Evolutionary conservation across 1,140 invertebrate species (phyloP), one percentile per base, ranked within the genome.

Genomic region (Aphaenogaster rudis): DNA sequence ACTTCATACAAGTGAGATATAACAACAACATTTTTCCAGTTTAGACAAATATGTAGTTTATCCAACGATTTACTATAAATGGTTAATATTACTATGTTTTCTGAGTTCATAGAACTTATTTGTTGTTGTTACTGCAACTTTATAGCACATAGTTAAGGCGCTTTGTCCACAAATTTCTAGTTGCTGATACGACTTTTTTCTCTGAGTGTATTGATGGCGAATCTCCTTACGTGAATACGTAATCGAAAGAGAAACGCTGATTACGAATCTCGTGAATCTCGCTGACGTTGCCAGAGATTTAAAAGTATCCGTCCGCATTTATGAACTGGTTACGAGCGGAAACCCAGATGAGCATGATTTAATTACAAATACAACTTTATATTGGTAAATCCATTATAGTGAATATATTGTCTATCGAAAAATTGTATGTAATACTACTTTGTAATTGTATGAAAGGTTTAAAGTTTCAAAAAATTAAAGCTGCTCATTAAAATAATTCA

Each of bases 171-270:
- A 28, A 28, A 28, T 28, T 28, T 28, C 28, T 28, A 28, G 28
- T 28, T 28, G 28, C 28, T 28, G 0, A 28, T 28, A 28, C 28
- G 28, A 28, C 28, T 28, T 28, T 28, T 28, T 28, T 0, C 28
- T 28, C 28, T 28, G 28, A 28, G 28, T 28, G 28, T 28, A 80
- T 80, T 39, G 39, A 5, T 50, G 11, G 66, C 36, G 42, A 74
- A 82, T 72, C 67, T 59, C 33, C 21, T 72, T 82, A 74, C 48
- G 45, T n/a, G 52, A 67, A 80, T 48, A 69, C n/a, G 8, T 54
- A 69, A 82, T 28, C 17, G 67, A 72, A 45, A 59, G 80, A 59
- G 52, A 61, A 74, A 82, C 28, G 67, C 39, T 61, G 67, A 82
- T 72, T 82, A 82, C 13, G 39, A 52, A 9, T 39, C 48, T 54